Evolutionary conservation across 1,140 invertebrate genomes (phyloP).

Genomic region (Calliphora vicina): DNA sequence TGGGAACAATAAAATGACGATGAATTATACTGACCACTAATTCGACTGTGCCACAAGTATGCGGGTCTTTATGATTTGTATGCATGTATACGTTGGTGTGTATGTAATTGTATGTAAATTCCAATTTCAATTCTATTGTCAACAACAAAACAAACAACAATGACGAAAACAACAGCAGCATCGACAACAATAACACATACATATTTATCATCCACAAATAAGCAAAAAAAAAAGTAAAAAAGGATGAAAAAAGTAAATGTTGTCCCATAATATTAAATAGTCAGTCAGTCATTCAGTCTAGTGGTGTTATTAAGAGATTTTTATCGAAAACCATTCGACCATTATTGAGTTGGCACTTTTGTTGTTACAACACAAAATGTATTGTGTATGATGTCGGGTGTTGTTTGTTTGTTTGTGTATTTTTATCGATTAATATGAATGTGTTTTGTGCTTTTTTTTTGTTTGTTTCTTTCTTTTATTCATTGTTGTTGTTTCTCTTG

Average conservation of each 20-base stretch:
- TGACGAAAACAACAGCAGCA: not conserved
- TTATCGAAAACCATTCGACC: constrained; percentile 23
- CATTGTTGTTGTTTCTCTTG: too few species aligned
- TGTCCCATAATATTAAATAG: not conserved
- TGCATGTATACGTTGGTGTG: too few species aligned
- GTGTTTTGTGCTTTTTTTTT: not conserved
- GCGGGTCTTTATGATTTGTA: too few species aligned
- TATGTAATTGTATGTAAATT: too few species aligned
- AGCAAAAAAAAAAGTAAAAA: not conserved
- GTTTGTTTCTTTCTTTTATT: too few species aligned
- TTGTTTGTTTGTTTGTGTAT: not conserved
- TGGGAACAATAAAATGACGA: too few species aligned
- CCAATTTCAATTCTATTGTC: not conserved
- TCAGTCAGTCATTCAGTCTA: constrained; percentile 3
- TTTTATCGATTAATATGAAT: not conserved
- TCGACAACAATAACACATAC: not conserved
- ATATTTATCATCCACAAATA: not conserved
- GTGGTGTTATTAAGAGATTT: constrained; percentile 28
- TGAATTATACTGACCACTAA: too few species aligned
- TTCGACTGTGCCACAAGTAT: too few species aligned
- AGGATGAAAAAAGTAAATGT: not conserved
- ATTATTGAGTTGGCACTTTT: constrained; percentile 26
- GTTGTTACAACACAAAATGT: constrained; percentile 9
- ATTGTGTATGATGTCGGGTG: not conserved
- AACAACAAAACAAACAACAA: not conserved